Evolutionary conservation across 1,140 invertebrate genomes (phyloP).

Genomic region (Eurytemora carolleeae): DNA sequence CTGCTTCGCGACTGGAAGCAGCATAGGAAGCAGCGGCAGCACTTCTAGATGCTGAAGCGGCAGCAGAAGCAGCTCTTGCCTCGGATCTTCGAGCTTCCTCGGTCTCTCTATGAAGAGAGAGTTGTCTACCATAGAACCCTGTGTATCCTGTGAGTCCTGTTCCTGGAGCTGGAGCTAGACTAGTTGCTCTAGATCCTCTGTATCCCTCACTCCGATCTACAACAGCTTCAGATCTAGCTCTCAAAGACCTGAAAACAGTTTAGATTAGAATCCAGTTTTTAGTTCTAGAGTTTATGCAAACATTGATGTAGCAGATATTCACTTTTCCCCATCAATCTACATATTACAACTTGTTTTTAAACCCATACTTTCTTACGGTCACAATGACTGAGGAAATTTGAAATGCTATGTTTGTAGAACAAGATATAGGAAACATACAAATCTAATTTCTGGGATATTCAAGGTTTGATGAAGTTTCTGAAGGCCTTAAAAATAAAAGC

Average conservation of each 20-base stretch:
- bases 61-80: neutral
- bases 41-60: too few relatives aligned
- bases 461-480: too few relatives aligned
- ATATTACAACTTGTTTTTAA: too few relatives aligned
- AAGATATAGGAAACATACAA: too few relatives aligned
- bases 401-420: too few relatives aligned
- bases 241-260: neutral
- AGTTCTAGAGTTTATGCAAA: too few relatives aligned
- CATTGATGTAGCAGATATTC: too few relatives aligned
- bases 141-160: neutral
- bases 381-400: too few relatives aligned
- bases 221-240: neutral
- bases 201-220: neutral
- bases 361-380: too few relatives aligned
- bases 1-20: neutral
- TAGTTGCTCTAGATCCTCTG: neutral
- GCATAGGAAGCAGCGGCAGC: neutral
- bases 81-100: neutral
- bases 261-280: neutral
- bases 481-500: too few relatives aligned
- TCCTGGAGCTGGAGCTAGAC: neutral
- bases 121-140: neutral
- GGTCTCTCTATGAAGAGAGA: neutral
- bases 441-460: too few relatives aligned
- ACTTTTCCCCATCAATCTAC: too few relatives aligned